Evolutionary conservation across 2,113 vertebrate genomes (phyloP), one percentile per base, ranked within the genome.

Genomic region (Notarius lentiginosus): DNA sequence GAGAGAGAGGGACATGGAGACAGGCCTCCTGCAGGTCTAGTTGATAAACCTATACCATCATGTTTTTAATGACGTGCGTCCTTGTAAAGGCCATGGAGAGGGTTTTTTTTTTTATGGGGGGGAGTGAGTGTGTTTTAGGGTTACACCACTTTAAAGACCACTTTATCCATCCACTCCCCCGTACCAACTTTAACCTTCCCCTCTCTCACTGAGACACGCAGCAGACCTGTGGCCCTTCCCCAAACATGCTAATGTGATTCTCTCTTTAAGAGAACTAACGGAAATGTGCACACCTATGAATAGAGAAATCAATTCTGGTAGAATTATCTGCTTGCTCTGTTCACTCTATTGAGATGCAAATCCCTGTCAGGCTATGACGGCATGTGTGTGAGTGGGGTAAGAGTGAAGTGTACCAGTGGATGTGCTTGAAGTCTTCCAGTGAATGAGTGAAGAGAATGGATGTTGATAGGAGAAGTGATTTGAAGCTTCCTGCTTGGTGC

Each of bases 111-210:
- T 73, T 41, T 83, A 80, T 83, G 9, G 84, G 82, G 84, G 7
- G 1, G 55, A 79, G 84, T 86, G 93, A 93, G 94, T 92, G 92
- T 88, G 84, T 94, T 60, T 92, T 89, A 94, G 92, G 87, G 85
- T 7, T 30, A 65, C 79, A n/a, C n/a, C n/a, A n/a, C n/a, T n/a
- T n/a, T n/a, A n/a, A n/a, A n/a, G 90, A 91, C 92, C 93, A 94
- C 93, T 93, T 84, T 65, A 70, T 55, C 22, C 77, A 55, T 75
- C 66, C 66, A 34, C 77, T 61, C 85, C 79, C 41, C n/a, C 61
- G n/a, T 82, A 53, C 84, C 82, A 81, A 41, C 53, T 18, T 55
- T 72, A 60, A 80, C 65, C 72, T 34, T 56, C 68, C n/a, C 77
- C 49, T 55, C 27, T 65, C 72, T 55, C 53, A 56, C 79, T 27